Conservation (phyloP, 2,113 vertebrate species). For the Cervus canadensis region DNA sequence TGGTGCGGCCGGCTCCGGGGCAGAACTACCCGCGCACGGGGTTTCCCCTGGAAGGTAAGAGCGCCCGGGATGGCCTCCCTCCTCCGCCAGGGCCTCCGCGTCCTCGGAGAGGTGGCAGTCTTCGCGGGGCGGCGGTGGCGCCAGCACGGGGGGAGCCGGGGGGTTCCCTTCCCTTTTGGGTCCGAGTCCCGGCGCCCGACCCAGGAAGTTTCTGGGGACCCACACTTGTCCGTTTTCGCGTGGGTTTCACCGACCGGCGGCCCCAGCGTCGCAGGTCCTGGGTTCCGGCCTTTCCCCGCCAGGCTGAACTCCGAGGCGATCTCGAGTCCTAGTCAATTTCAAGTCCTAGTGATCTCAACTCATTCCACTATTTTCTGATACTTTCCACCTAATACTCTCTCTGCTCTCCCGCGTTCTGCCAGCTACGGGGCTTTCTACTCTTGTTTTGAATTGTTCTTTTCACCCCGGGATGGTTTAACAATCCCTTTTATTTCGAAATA, state of each 20-base stretch:
- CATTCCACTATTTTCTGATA: background rate
- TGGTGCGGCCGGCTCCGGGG: conserved; percentile 96
- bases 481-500: conserved; percentile 64
- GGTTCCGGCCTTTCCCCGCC: background rate
- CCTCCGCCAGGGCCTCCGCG: background rate
- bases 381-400: background rate
- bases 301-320: background rate
- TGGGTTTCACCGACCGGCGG: background rate
- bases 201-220: conserved; percentile 1
- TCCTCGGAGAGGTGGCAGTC: background rate
- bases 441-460: background rate
- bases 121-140: background rate
- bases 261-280: background rate
- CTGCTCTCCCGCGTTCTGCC: background rate
- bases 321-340: background rate
- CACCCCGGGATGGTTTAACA: background rate
- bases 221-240: background rate
- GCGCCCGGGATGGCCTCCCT: background rate
- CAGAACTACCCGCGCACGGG: conserved; percentile 97
- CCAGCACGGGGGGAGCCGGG: background rate
- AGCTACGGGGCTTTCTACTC: background rate
- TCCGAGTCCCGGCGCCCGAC: background rate
- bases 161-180: background rate
- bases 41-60: conserved; percentile 97
- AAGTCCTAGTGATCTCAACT: background rate